phyloP scores from a whole-genome alignment of 53 echinoderm and acorn worm species.

The Astropecten irregularis region DNA sequence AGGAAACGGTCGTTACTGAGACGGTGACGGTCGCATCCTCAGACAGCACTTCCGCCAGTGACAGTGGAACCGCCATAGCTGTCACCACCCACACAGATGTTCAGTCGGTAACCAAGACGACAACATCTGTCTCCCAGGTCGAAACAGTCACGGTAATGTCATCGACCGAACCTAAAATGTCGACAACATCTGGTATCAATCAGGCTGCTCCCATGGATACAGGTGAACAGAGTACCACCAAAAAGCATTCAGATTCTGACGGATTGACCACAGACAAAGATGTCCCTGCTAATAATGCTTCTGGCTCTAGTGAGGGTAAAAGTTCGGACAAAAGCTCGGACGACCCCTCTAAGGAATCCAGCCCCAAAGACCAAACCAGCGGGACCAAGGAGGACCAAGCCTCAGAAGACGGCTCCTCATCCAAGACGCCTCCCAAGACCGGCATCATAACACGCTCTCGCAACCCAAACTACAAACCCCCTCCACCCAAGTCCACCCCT shows the following conservation, averaged over 20 bases:
- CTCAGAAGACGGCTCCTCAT: background rate
- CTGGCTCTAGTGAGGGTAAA: background rate
- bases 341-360: background rate
- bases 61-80: constrained; percentile 1
- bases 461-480: constrained; percentile 98
- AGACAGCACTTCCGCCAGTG: background rate
- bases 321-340: constrained; percentile 1
- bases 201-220: constrained; percentile 3
- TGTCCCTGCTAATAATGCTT: background rate
- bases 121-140: constrained; percentile 31
- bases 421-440: background rate
- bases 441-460: constrained; percentile 94
- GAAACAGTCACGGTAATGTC: constrained; percentile 16
- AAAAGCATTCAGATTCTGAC: background rate
- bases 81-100: constrained; percentile 26
- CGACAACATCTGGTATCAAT: background rate
- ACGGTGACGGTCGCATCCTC: constrained; percentile 14
- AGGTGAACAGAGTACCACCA: background rate
- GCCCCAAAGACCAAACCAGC: constrained; percentile 16
- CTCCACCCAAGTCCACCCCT: constrained; percentile 91
- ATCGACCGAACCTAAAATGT: background rate
- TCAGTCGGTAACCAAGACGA: constrained; percentile 22
- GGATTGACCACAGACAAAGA: background rate
- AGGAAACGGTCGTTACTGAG: constrained; percentile 14
- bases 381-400: background rate